Base-by-base conservation (phyloP, 2,888 invertebrate species). In the Drosophila testacea region DNA sequence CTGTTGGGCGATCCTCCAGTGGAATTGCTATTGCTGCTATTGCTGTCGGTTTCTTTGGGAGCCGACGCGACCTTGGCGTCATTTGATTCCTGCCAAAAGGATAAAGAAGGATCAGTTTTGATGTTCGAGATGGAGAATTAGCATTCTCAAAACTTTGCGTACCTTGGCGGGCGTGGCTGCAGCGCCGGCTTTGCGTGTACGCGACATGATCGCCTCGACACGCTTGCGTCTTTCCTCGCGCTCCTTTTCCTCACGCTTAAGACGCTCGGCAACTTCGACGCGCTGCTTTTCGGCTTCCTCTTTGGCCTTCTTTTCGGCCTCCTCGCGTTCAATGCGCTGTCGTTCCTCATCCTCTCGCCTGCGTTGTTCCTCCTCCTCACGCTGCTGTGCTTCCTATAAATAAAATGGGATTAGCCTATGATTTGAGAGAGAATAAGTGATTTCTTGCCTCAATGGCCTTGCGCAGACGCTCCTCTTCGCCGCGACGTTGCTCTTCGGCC, bases 191-290 rank as follows among this genome's bases (percentile, higher is more conserved):
- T 91, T 92, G 64, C 97, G 94, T n/a, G 98, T 98, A 88, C 98
- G 94, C 59, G 95, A 95, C 98, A 98, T 98, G 89, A 98, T 98
- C 62, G 97, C 97, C 92, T 97, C 97, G 28, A 98, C 97, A 65
- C 98, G 94, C 93, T 97, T 98, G 87, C 97, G 96, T 88, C 98
- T 94, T 67, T 96, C 96, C 87, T 96, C 95, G 65, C 98, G 94
- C 91, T 98, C 98, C 90, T 96, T 96, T 92, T 98, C 98, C 92
- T 98, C 98, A 79, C 95, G 95, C 90, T 95, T 95, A 70, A 96
- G 94, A 68, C 96, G 94, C 92, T 97, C 97, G 57, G 96, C 96
- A 92, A 96, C 96, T 92, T 97, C 98, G 77, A 95, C 94, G 89
- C 97, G 95, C 92, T 95, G 94, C 82, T 95, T 94, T 93, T 98